phyloP scores from a whole-genome alignment of 2,797 vertebrate genomes.

The Hydrolagus colliei region DNA sequence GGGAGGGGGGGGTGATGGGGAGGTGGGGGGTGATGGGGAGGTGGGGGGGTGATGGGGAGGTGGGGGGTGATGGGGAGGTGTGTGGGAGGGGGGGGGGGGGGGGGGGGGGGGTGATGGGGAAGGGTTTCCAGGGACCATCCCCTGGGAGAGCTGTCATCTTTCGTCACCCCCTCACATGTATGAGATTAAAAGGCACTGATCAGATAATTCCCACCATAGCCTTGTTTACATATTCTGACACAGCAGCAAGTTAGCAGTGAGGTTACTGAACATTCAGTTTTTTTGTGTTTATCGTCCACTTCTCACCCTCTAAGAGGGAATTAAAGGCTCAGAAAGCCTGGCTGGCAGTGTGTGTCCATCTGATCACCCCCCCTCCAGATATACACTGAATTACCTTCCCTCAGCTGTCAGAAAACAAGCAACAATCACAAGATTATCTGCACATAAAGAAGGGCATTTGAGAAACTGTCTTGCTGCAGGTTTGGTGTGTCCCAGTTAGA shows the following conservation, averaged over 20 bases:
- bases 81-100: too few relatives aligned
- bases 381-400: conserved; percentile 65
- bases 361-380: conserved; percentile 70
- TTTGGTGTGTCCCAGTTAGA: background rate
- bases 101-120: conserved; percentile 27
- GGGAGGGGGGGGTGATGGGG: too few relatives aligned
- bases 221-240: conserved; percentile 68
- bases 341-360: conserved; percentile 53
- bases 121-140: conserved; percentile 50
- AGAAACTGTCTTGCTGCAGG: background rate
- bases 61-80: too few relatives aligned
- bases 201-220: conserved; percentile 60
- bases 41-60: too few relatives aligned
- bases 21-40: too few relatives aligned
- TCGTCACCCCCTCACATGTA: conserved; percentile 50
- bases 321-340: conserved; percentile 67
- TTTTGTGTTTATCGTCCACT: conserved; percentile 71
- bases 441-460: conserved; percentile 47
- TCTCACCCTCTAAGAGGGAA: conserved; percentile 62
- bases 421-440: conserved; percentile 62
- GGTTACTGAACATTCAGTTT: conserved; percentile 57
- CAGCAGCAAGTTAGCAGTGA: conserved; percentile 69
- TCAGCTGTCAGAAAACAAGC: conserved; percentile 59
- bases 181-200: conserved; percentile 61
- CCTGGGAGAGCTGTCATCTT: conserved; percentile 57